Evolutionary conservation across 2,113 vertebrate species (phyloP), one percentile per base, ranked within the genome.

Genomic region (Spheniscus mendiculus): DNA sequence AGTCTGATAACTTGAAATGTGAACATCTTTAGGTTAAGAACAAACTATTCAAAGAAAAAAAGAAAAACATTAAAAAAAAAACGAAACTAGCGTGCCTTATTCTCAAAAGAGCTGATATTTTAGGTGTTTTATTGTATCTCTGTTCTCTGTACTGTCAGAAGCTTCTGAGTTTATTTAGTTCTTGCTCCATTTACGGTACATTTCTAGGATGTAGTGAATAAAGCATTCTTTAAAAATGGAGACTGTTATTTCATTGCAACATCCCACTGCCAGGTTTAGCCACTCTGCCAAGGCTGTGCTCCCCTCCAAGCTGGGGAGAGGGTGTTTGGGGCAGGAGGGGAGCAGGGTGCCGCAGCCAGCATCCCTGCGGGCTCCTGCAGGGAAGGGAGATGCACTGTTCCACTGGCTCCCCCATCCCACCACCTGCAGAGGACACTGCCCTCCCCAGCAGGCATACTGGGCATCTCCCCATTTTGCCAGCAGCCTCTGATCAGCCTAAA

Each of bases 1-100:
- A 98, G 95, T 97, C 97, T 97, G 53, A 96, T 97, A 98, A 98
- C 98, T 99, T 98, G 98, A 99, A 99, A 98, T 98, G 98, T 98
- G 98, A 98, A 98, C 97, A 97, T 95, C 97, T 97, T 97, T 98
- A 98, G 98, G 90, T 98, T 98, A 98, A 98, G 98, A 99, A 98
- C 98, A 99, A 99, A 98, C 77, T 96, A 97, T 97, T 97, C 86
- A 97, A 97, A 98, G 69, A 42, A 74, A 93, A 47, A 34, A 20
- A 66, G 38, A n/a, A 65, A 81, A 36, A 61, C 7, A 29, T 58
- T 55, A 27, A 26, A 59, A 47, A 71, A 40, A 56, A n/a, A n/a
- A n/a, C 34, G 72, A 56, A 94, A 86, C 65, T 97, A 97, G 94
- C 82, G 95, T 98, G 98, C 97, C 97, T 97, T 98, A 95, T 97